Evolutionary conservation across 1,140 invertebrate species (phyloP).

Genomic region (Propsilocerus akamusi): DNA sequence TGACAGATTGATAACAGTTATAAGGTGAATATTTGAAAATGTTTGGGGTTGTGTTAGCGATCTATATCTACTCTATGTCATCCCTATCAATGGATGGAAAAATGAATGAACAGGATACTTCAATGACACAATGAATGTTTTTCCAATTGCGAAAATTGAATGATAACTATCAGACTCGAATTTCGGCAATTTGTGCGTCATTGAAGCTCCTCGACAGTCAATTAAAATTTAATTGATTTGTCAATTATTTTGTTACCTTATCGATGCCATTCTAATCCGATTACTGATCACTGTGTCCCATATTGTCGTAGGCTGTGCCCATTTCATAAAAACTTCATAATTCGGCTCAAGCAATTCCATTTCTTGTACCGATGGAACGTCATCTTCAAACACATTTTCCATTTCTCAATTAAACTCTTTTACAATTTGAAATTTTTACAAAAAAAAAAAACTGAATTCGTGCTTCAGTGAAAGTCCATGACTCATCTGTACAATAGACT

Average conservation of each 20-base stretch:
- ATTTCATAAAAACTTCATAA: constrained; percentile 2
- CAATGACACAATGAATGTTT: too few species aligned
- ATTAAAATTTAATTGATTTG: constrained; percentile 2
- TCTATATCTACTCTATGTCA: too few species aligned
- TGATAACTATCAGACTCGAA: too few species aligned
- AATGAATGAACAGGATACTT: too few species aligned
- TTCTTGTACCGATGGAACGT: neutral
- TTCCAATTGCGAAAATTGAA: too few species aligned
- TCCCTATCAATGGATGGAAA: too few species aligned
- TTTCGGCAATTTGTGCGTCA: too few species aligned
- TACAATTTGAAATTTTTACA: neutral
- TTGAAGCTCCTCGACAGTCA: too few species aligned
- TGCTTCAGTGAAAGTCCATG: too few species aligned
- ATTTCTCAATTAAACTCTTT: neutral
- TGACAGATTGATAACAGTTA: too few species aligned
- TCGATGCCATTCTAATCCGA: neutral
- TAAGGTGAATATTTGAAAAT: too few species aligned
- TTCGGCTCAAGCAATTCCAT: neutral
- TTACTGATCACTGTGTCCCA: constrained; percentile 1
- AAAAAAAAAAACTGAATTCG: neutral
- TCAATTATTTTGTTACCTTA: neutral
- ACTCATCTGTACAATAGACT: neutral
- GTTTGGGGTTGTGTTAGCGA: too few species aligned
- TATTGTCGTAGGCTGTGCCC: neutral
- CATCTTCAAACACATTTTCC: neutral